phyloP scores from a whole-genome alignment of 2,797 vertebrate species.

The Apogon hyalosoma region DNA sequence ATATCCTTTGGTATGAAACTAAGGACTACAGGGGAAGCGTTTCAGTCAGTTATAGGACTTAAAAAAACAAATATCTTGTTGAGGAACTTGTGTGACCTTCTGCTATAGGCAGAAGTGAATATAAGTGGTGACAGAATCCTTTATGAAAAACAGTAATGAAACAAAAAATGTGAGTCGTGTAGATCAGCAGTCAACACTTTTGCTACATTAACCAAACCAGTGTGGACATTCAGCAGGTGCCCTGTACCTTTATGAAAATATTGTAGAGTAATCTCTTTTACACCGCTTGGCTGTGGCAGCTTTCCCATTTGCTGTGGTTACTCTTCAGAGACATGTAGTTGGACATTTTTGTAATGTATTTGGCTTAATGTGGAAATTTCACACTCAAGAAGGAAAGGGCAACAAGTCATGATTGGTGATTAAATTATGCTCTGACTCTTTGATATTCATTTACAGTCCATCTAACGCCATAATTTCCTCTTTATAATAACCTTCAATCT shows the following conservation, averaged over 20 bases:
- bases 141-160: conserved; percentile 45
- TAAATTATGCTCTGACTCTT: conserved; percentile 2
- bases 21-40: conserved; percentile 65
- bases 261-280: conserved; percentile 19
- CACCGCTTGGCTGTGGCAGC: conserved; percentile 9
- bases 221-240: conserved; percentile 42
- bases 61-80: conserved; percentile 75
- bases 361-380: conserved; percentile 27
- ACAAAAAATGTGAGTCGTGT: conserved; percentile 44
- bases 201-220: conserved; percentile 32
- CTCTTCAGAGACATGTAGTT: conserved; percentile 14
- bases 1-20: conserved; percentile 62
- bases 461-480: background rate
- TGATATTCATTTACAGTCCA: background rate
- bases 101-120: conserved; percentile 37
- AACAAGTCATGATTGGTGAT: conserved; percentile 1
- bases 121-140: conserved; percentile 62
- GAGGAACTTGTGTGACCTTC: conserved; percentile 64
- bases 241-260: conserved; percentile 39
- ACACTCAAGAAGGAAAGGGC: conserved; percentile 12
- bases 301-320: conserved; percentile 34
- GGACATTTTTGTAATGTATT: conserved; percentile 31
- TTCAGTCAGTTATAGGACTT: conserved; percentile 75
- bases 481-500: background rate
- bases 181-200: conserved; percentile 48